Evolutionary conservation across 2,888 invertebrate genomes (phyloP), one percentile per base, ranked within the genome.

Genomic region (Campaea margaritaria): DNA sequence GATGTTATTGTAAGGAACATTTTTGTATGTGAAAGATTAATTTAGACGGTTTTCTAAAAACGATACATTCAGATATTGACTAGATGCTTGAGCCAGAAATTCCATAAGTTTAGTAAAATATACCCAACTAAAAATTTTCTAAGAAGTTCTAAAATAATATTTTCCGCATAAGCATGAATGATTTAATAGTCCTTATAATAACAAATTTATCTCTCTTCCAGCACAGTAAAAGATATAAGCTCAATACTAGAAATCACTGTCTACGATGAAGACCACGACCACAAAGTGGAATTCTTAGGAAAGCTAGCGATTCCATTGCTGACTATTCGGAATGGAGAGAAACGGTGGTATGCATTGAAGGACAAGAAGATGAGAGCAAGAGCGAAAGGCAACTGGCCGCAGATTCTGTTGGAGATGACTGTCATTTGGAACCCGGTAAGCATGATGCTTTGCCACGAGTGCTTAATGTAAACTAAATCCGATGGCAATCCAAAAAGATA

Each of bases 201-300:
- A 21, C 21, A 21, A 21, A 21, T 21, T 3, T 21, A 21, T 5
- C 5, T 21, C 21, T 58, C 53, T 89, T 93, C 54, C 85, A 96
- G 96, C 82, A 97, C 97, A 85, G 95, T 97, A n/a, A 97, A 98
- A 82, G 99, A 99, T 82, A 97, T 99, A 68, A 98, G 99, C 76
- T 96, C 98, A 52, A 95, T 97, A 48, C 90, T 99, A 68, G 99
- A 99, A 80, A 93, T 99, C 51, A 99, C 99, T 0, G 98, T 99
- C 0, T 99, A 96, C 85, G 99, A 99, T 80, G 99, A 99, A 89
- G 99, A 99, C 85, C 95, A 98, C 62, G 98, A 99, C 83, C 99
- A 99, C 85, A 99, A 99, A 86, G 98, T 98, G 11, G 99, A 99
- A 85, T 99, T 99, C 83, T 92, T 99, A 12, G 99, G 99, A 0